phyloP scores from a whole-genome alignment of 2,888 invertebrate genomes.

The Zygogramma bicolorata region DNA sequence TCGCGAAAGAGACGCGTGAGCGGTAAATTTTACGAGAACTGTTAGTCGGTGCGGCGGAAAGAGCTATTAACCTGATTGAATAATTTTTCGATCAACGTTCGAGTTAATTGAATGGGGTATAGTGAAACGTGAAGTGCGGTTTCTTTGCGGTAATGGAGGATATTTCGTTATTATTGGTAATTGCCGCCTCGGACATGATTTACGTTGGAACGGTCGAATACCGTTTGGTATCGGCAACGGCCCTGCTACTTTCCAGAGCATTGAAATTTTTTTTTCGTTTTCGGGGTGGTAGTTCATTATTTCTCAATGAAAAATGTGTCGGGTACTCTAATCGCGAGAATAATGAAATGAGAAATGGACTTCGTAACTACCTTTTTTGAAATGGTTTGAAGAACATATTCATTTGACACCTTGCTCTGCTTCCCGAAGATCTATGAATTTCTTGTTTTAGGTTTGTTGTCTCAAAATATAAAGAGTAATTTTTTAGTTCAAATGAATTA shows the following conservation, averaged over 20 bases:
- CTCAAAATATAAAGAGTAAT: no score
- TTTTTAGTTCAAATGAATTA: no score
- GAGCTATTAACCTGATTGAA: conserved; percentile 16
- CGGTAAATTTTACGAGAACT: conserved; percentile 11
- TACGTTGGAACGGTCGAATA: not conserved
- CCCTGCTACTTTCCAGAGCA: not conserved
- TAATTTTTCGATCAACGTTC: conserved; percentile 17
- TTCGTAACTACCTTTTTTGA: no score
- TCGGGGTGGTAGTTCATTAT: no score
- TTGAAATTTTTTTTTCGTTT: no score
- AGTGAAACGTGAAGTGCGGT: not conserved
- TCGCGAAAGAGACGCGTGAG: not conserved
- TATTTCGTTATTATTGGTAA: not conserved
- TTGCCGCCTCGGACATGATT: not conserved
- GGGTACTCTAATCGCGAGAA: no score
- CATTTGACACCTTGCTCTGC: no score
- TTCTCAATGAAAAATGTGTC: no score
- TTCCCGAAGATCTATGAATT: no score
- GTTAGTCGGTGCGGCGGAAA: not conserved
- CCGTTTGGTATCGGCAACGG: not conserved
- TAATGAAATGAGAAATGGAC: no score
- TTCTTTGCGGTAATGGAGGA: not conserved
- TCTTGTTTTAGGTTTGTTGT: no score
- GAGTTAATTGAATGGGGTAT: conserved; percentile 10
- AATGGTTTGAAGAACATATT: no score